Percentiles rank a stretch among this genome's conserved stretches.
phyloP scores from a whole-genome alignment of 2,113 vertebrate genomes.

The Elgaria multicarinata region DNA sequence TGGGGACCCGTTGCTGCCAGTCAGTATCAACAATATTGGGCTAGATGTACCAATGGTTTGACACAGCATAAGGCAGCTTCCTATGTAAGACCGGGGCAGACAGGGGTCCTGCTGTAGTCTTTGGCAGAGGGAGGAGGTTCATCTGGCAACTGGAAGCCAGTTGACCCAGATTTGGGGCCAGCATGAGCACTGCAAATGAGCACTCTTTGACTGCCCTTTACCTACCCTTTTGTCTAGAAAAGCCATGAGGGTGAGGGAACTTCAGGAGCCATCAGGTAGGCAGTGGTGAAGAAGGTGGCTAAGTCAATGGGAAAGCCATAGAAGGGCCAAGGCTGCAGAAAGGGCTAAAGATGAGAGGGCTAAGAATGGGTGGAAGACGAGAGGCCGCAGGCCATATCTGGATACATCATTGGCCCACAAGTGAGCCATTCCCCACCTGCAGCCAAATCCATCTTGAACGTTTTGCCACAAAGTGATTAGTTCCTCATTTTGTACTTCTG shows the following conservation, averaged over 20 bases:
- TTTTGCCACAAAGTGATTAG: not conserved
- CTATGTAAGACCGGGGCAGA: not conserved
- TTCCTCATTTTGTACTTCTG: not conserved
- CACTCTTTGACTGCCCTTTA: too few relatives aligned
- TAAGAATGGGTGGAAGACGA: too few relatives aligned
- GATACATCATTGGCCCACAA: not conserved
- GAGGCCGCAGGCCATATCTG: too few relatives aligned
- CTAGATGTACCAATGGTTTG: too few relatives aligned
- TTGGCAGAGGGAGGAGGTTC: not conserved
- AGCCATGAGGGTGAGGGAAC: not conserved
- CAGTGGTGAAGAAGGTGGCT: not conserved
- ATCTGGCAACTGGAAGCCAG: not conserved
- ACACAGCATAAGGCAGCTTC: too few relatives aligned
- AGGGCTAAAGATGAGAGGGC: too few relatives aligned
- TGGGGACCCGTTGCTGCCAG: too few relatives aligned
- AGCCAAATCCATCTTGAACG: not conserved
- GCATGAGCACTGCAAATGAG: not conserved
- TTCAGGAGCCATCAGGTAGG: not conserved
- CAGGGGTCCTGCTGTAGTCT: not conserved
- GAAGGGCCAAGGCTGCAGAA: too few relatives aligned
- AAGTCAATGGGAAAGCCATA: too few relatives aligned
- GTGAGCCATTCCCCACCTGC: not conserved
- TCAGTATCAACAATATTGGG: too few relatives aligned
- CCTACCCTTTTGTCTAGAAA: not conserved
- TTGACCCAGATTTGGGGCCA: not conserved